A percentile compares a stretch with the other conserved stretches of the same genome.
Evolutionary conservation across 2,888 invertebrate species (phyloP).

Genomic region (Hermaeophaga mercurialis): DNA sequence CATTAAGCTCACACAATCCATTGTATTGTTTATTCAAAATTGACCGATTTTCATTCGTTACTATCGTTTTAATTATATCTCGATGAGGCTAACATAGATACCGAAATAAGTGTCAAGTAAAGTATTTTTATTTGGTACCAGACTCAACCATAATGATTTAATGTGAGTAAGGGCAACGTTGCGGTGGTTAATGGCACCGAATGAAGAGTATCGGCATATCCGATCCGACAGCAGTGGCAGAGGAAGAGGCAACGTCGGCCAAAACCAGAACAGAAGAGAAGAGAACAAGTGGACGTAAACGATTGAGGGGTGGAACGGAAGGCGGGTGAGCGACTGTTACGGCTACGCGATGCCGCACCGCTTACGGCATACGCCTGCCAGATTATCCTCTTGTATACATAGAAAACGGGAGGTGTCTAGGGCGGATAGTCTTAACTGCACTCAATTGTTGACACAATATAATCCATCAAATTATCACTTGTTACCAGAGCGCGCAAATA

Average conservation of each 20-base stretch:
- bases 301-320: conserved; percentile 13
- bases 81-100: too few species aligned
- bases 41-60: too few species aligned
- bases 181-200: conserved; percentile 16
- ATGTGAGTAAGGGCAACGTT: conserved; percentile 4
- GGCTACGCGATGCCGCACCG: conserved; percentile 1
- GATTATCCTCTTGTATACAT: conserved; percentile 2
- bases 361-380: neutral
- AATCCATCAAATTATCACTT: too few species aligned
- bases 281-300: conserved; percentile 3
- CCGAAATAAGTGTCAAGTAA: too few species aligned
- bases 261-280: neutral
- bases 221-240: conserved; percentile 20
- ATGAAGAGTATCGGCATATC: conserved; percentile 13
- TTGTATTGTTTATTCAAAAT: too few species aligned
- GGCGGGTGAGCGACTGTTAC: neutral
- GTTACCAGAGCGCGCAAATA: too few species aligned
- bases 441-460: too few species aligned
- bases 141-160: too few species aligned
- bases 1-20: too few species aligned
- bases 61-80: too few species aligned
- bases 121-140: too few species aligned
- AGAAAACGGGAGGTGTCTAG: conserved; percentile 22
- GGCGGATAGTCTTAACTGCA: conserved; percentile 16
- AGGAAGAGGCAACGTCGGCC: conserved; percentile 16